phyloP scores from a whole-genome alignment of 53 echinoderm and acorn worm species.

The Temnopleurus reevesii region DNA sequence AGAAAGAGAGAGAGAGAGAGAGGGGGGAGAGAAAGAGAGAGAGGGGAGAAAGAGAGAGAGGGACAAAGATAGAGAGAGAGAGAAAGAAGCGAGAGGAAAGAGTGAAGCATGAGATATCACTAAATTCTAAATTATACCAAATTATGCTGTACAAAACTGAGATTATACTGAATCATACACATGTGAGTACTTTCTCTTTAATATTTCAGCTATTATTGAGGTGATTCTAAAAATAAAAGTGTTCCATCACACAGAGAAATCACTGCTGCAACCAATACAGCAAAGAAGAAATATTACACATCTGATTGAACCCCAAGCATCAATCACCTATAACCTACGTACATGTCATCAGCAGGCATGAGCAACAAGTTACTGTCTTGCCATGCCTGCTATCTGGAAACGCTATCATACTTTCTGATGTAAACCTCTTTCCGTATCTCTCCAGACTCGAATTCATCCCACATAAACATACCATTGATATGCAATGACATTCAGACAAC shows the following conservation, averaged over 20 bases:
- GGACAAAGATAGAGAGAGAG: neutral
- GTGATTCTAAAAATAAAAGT: neutral
- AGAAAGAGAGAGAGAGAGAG: neutral
- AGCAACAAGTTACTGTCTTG: neutral
- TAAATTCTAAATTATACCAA: too few relatives aligned
- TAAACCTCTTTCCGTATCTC: neutral
- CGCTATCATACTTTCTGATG: neutral
- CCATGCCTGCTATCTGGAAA: neutral
- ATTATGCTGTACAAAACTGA: too few relatives aligned
- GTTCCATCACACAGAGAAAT: neutral
- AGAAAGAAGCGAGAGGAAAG: neutral
- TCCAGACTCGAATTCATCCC: neutral
- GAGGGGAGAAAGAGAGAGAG: neutral
- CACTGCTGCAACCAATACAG: neutral
- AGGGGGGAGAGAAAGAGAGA: neutral
- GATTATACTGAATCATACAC: neutral
- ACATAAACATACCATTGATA: neutral
- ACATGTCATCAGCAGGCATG: neutral
- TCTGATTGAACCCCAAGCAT: neutral
- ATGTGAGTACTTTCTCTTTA: neutral
- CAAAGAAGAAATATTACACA: neutral
- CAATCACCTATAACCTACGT: neutral
- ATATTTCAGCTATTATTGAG: neutral
- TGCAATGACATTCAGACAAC: neutral
- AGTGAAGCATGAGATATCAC: too few relatives aligned